phyloP scores from a whole-genome alignment of 2,113 vertebrate genomes.

The Leptocoma aspasia region DNA sequence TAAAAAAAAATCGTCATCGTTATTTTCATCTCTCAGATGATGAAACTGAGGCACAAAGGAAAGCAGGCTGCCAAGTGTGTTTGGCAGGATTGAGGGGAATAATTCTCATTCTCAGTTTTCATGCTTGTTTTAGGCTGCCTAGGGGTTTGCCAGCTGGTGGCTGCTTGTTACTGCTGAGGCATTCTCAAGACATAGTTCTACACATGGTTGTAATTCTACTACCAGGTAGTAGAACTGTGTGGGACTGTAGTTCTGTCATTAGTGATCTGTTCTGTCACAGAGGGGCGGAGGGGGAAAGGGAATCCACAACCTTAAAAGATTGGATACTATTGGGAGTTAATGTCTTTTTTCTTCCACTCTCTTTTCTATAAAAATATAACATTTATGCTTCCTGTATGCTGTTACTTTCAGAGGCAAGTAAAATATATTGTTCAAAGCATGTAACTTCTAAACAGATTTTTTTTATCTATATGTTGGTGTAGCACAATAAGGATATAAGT shows the following conservation, averaged over 20 bases:
- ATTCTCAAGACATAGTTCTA: not conserved
- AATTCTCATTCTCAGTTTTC: not conserved
- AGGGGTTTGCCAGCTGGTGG: not conserved
- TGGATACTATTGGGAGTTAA: rapidly evolving
- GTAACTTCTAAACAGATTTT: not conserved
- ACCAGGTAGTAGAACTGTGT: not conserved
- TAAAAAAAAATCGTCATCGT: not conserved
- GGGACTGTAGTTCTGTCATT: not conserved
- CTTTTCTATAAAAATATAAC: not conserved
- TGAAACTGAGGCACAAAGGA: conserved; percentile 36
- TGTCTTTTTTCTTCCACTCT: rapidly evolving
- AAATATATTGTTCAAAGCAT: not conserved
- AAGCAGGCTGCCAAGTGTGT: not conserved
- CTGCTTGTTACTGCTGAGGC: not conserved
- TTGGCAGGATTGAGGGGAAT: not conserved
- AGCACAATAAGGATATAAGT: not conserved
- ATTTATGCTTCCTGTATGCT: not conserved
- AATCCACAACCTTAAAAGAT: not conserved
- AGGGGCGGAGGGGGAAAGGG: rapidly evolving
- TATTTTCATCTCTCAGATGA: not conserved
- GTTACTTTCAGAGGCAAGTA: not conserved
- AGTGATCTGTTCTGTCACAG: not conserved
- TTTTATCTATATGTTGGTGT: not conserved
- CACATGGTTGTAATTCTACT: not conserved
- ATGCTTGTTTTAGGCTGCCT: not conserved